Base-by-base conservation (phyloP, 2,113 vertebrate genomes). In the Cochlearius cochlearius region DNA sequence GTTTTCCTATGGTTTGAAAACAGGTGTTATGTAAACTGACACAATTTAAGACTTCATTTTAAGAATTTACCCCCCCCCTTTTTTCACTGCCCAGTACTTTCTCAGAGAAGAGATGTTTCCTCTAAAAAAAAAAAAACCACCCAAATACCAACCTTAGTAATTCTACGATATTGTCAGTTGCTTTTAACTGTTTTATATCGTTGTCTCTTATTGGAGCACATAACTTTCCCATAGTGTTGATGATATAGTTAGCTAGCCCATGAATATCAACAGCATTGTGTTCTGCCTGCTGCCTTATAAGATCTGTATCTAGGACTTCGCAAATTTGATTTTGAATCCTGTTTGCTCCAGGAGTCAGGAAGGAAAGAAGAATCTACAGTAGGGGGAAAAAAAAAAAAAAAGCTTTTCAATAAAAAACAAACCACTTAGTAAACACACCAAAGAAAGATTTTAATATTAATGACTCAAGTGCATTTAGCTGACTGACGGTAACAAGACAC, bases 231-330 rank as follows among this genome's bases (percentile, higher is more conserved):
- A 99, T 99, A 20, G 98, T 99, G 82, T 94, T 98, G 94, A 99
- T 99, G 78, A 99, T 97, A 36, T 99, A 99, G 63, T 97, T 98
- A 91, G 99, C 98, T 62, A 99, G 98, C 23, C 99, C 98, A 49
- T 98, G 98, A 95, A 99, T 98, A 96, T 99, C 99, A 26, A 99
- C 98, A 45, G 98, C 98, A 21, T 98, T 96, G 19, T 99, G 99
- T 69, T 99, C 98, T 60, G 98, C 99, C 93, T 99, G 99, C 97
- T 99, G 99, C 81, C 98, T 98, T 81, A 99, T 99, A 87, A 99
- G 98, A 88, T 99, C 99, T 34, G 98, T 98, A 92, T 99, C 99
- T 77, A 99, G 96, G 81, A 99, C 98, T 96, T 99, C 99, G 97
- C 98, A 98, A 81, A 99, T 99, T 96, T 99, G 99, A 89, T 98